These are phyloP conservation scores for Melanotaenia trifasciata DNA, from an alignment of 2,797 vertebrate genomes.

Conservation along the genomic window DNA sequence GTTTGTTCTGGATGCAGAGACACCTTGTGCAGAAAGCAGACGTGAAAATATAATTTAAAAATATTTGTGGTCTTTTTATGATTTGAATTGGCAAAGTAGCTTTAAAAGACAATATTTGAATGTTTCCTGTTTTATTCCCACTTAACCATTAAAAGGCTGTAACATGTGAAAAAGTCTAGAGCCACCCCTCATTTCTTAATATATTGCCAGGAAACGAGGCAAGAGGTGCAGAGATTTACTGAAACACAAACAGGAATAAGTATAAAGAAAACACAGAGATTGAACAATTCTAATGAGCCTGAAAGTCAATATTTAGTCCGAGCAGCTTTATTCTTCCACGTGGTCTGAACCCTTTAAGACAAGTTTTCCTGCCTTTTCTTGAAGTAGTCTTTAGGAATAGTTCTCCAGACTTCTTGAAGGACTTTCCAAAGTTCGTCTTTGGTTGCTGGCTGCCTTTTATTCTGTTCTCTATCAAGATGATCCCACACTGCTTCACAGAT, in stretches of 20 bases:
- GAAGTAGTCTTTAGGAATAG: not conserved
- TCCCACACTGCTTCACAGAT: not conserved
- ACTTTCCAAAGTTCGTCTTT: not conserved
- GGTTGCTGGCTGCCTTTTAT: not conserved
- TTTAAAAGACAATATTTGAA: constrained; percentile 18
- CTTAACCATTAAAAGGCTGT: not conserved
- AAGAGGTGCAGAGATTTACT: not conserved
- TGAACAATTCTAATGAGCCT: not conserved
- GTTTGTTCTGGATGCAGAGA: not conserved
- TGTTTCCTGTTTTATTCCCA: constrained; percentile 20
- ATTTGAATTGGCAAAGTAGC: constrained; percentile 9
- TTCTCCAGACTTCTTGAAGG: not conserved
- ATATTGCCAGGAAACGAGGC: not conserved
- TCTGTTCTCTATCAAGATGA: not conserved
- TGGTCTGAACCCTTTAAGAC: not conserved
- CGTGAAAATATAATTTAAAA: too few relatives aligned
- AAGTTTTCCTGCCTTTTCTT: not conserved
- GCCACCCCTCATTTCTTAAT: not conserved
- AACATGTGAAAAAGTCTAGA: not conserved
- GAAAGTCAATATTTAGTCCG: not conserved
- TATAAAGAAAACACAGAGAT: not conserved
- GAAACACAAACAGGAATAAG: not conserved
- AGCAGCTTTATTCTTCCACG: not conserved
- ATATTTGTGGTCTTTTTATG: not conserved
- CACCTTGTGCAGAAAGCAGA: not conserved